Conservation (phyloP, 2,113 vertebrate genomes). For the Enhydra lutris region DNA sequence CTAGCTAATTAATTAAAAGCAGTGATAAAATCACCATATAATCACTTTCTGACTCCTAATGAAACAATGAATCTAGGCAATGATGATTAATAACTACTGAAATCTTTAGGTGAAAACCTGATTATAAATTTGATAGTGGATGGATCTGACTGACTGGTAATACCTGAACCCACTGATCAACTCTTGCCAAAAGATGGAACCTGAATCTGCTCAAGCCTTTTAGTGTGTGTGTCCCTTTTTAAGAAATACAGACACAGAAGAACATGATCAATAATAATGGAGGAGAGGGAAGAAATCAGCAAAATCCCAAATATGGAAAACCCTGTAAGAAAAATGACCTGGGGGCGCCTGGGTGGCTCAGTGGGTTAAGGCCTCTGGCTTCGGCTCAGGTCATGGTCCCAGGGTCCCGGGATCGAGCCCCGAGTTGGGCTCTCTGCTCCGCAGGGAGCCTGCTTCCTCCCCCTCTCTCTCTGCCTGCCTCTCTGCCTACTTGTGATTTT, state of each 20-base stretch:
- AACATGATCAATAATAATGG: not conserved
- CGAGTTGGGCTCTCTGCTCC: too few species aligned
- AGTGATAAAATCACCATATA: conserved; percentile 6
- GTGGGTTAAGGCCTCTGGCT: too few species aligned
- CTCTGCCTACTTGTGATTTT: too few species aligned
- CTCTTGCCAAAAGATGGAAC: not conserved
- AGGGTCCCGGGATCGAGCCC: too few species aligned
- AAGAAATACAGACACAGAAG: not conserved
- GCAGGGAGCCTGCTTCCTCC: too few species aligned
- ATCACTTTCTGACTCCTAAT: not conserved
- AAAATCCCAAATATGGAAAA: not conserved
- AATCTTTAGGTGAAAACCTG: not conserved
- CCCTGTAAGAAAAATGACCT: not conserved
- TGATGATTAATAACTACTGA: not conserved
- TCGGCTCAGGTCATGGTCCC: too few species aligned
- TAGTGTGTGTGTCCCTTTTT: not conserved
- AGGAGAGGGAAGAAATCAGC: not conserved
- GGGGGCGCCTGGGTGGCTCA: too few species aligned
- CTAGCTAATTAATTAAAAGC: not conserved
- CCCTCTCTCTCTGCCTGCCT: too few species aligned
- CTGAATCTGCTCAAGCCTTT: not conserved
- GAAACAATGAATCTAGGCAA: not conserved
- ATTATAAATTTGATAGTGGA: not conserved
- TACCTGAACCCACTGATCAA: not conserved
- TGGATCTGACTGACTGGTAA: not conserved